Conservation (phyloP, 1,140 invertebrate genomes). For the Caenorhabditis inopinata region DNA sequence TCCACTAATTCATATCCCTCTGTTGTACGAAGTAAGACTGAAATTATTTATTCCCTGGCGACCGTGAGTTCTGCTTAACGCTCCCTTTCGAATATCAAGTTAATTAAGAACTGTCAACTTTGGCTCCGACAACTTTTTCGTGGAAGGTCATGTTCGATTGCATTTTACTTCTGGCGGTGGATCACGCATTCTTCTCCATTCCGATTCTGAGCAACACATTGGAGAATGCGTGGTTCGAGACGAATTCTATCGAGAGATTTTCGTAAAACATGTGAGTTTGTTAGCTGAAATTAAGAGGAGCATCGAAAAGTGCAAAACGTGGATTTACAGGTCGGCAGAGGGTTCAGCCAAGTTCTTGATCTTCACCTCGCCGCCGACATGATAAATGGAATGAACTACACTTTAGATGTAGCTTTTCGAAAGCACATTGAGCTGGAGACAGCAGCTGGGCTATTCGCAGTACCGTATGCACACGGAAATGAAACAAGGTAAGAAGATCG, state of each 20-base stretch:
- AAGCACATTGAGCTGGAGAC: not conserved
- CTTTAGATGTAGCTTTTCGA: conserved; percentile 7
- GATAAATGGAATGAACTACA: conserved; percentile 35
- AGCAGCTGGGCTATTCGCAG: not conserved
- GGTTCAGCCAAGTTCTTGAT: conserved; percentile 16
- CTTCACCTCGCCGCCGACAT: conserved; percentile 12
- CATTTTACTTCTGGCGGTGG: not conserved
- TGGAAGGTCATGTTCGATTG: not conserved
- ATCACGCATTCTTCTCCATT: not conserved
- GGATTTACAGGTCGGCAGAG: not conserved
- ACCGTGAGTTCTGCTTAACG: not conserved
- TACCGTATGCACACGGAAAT: not conserved
- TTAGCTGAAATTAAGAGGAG: not conserved
- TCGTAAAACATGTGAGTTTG: not conserved
- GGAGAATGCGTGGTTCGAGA: conserved; percentile 1
- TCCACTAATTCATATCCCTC: conserved; percentile 27
- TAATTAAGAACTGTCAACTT: not conserved
- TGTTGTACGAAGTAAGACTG: conserved; percentile 30
- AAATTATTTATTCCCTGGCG: conserved; percentile 33
- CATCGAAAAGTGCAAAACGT: too few species aligned
- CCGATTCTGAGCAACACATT: not conserved
- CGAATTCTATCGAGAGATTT: not conserved
- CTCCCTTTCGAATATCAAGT: not conserved
- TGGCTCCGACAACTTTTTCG: not conserved
- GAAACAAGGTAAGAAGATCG: conserved; percentile 4